Base-by-base conservation (phyloP, 2,888 invertebrate genomes). In the Beris morrisii region DNA sequence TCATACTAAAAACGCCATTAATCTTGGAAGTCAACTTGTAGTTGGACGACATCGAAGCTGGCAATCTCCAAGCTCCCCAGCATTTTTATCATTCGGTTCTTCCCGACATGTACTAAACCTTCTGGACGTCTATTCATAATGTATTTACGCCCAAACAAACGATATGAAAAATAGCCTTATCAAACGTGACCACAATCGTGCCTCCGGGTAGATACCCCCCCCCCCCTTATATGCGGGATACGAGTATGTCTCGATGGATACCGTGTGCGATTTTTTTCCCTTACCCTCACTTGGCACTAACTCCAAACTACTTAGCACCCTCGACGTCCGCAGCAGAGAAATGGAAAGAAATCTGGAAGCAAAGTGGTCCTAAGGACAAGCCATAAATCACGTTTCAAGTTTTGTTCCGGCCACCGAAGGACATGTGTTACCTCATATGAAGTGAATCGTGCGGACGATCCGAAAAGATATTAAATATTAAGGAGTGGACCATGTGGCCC, bases 321-420 rank as follows among this genome's bases (percentile, higher is more conserved):
- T 43, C 61, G 43, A 43, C 43, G 50, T 52, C 52, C n/a, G 3
- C 22, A 28, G 52, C 32, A 52, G 58, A 61, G 50, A 61, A 61
- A 61, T 61, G 52, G 38, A 61, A 61, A 61, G 61, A 61, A 61
- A 61, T 61, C 50, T 31, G 50, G 61, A 38, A 61, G 61, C 61
- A 61, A 61, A 61, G 61, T 61, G 61, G 61, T 64, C 52, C 64
- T 53, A 64, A 64, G 64, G 64, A 64, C 64, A 64, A 54, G 64
- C 45, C 22, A 64, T 64, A 64, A 64, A 64, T 64, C 64, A 64
- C 54, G 54, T 54, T 44, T 61, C 32, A 43, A 52, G 32, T 61
- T 61, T 61, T 43, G 52, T 52, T 61, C 61, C 52, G 61, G 52
- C 61, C 61, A 61, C 61, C 52, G 38, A 61, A 52, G 61, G 61